Conservation (phyloP, 2,113 vertebrate genomes). For the Carassius auratus region DNA sequence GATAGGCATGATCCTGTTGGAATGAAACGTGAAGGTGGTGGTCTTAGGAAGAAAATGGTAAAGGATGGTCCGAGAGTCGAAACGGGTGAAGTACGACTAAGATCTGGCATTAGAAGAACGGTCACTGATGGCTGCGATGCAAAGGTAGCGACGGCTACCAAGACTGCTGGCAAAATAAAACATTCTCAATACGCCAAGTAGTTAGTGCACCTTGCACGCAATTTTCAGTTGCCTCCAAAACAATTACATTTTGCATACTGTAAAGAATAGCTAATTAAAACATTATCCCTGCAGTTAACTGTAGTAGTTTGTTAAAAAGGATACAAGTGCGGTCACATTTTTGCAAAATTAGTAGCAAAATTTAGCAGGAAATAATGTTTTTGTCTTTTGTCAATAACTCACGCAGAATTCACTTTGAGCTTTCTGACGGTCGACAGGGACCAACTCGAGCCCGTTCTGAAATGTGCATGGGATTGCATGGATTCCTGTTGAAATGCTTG, state of each 20-base stretch:
- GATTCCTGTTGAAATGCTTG: not conserved
- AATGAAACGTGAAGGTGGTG: constrained; percentile 64
- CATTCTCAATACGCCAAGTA: constrained; percentile 74
- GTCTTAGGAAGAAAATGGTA: constrained; percentile 65
- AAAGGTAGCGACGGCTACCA: constrained; percentile 63
- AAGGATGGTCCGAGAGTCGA: constrained; percentile 70
- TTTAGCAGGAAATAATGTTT: not conserved
- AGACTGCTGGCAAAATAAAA: constrained; percentile 72
- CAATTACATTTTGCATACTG: not conserved
- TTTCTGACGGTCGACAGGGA: not conserved
- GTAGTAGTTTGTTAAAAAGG: not conserved
- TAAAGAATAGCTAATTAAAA: constrained; percentile 11
- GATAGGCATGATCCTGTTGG: constrained; percentile 66
- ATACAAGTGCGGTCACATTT: not conserved
- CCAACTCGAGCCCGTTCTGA: not conserved
- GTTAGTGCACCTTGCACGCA: constrained; percentile 34
- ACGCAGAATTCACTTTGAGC: not conserved
- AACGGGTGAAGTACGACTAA: constrained; percentile 57
- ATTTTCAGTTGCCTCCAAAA: not conserved
- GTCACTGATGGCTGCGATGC: constrained; percentile 65
- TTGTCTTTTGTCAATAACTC: not conserved
- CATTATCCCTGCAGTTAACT: not conserved
- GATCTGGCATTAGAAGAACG: constrained; percentile 64
- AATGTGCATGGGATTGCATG: not conserved
- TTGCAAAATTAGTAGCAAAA: not conserved